Evolutionary conservation across 2,888 invertebrate genomes (phyloP).

Genomic region (Amaurobius ferox): DNA sequence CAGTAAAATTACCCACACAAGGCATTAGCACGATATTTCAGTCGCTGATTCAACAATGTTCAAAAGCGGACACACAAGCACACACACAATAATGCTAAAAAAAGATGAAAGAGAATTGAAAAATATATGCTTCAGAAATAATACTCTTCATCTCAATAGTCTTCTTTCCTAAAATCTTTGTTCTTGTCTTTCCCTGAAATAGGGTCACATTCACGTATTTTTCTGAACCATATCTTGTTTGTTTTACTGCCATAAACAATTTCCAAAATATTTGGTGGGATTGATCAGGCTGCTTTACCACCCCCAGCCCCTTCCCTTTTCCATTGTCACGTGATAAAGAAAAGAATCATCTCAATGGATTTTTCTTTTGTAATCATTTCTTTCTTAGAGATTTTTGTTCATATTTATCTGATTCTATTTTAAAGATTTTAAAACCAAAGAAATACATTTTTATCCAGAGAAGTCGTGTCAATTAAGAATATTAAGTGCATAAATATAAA

Average conservation of each 20-base stretch:
- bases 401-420: neutral
- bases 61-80: too few relatives aligned
- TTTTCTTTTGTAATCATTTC: neutral
- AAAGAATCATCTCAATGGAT: slow-evolving; percentile 1
- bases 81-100: too few relatives aligned
- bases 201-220: neutral
- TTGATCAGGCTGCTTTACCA: neutral
- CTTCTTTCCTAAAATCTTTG: neutral
- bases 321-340: neutral
- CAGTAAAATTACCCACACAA: too few relatives aligned
- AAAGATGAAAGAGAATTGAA: too few relatives aligned
- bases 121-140: too few relatives aligned
- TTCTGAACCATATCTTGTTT: neutral
- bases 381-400: neutral
- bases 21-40: too few relatives aligned
- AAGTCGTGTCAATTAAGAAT: too few relatives aligned
- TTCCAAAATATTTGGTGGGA: slow-evolving; percentile 6
- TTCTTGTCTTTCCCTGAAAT: neutral
- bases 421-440: too few relatives aligned
- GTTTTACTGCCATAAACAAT: slow-evolving; percentile 12
- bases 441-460: too few relatives aligned
- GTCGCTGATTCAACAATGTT: too few relatives aligned
- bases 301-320: neutral
- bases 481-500: too few relatives aligned
- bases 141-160: neutral